A percentile compares a stretch with the other conserved stretches of the same genome.
Conservation (phyloP, 2,797 vertebrate species). For the Lepus oiostolus region DNA sequence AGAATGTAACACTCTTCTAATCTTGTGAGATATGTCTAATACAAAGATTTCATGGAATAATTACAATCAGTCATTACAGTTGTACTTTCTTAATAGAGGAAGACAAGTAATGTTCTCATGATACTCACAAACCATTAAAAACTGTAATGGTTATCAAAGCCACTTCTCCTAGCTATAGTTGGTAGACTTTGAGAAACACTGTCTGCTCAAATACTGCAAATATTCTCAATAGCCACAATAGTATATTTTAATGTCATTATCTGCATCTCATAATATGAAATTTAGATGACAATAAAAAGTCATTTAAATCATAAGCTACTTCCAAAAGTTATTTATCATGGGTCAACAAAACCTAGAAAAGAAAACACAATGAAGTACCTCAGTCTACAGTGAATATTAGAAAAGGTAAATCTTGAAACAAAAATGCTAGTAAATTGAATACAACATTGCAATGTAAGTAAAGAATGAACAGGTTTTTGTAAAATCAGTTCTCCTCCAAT, state of each 20-base stretch:
- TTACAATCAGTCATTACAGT: not conserved
- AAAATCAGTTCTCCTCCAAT: constrained; percentile 7
- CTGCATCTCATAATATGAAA: constrained; percentile 29
- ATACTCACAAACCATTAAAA: not conserved
- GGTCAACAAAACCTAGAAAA: not conserved
- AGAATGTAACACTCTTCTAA: not conserved
- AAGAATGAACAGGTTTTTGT: not conserved
- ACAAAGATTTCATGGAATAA: not conserved
- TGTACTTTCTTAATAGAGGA: not conserved
- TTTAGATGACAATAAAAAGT: not conserved
- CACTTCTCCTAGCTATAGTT: not conserved
- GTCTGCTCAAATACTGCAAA: not conserved
- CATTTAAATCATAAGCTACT: not conserved
- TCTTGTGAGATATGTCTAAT: not conserved
- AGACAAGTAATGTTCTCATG: not conserved
- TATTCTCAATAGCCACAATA: not conserved
- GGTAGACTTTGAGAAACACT: not conserved
- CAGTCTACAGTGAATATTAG: not conserved
- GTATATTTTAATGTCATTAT: not conserved
- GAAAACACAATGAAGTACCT: not conserved
- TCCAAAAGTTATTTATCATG: not conserved
- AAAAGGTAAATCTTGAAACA: constrained; percentile 8
- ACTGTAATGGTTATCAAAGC: not conserved
- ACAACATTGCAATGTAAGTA: not conserved
- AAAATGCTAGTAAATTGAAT: constrained; percentile 24